phyloP scores from a whole-genome alignment of 1,140 invertebrate species.

The Drosophila jambulina region DNA sequence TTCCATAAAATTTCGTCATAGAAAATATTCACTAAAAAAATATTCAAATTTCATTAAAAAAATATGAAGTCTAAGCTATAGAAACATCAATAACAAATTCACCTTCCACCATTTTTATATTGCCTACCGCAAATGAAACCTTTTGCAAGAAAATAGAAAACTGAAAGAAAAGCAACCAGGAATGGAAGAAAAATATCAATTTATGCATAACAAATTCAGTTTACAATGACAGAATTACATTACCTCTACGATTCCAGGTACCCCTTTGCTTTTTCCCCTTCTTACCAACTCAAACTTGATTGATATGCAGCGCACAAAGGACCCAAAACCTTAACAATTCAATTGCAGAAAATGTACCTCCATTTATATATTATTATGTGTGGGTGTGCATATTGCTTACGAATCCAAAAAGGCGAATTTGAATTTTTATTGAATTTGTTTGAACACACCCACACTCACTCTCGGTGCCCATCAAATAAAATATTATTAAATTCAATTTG shows the following conservation, averaged over 20 bases:
- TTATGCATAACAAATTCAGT: constrained; percentile 26
- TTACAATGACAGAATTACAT: constrained; percentile 25
- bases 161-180: neutral
- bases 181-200: constrained; percentile 3
- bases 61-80: neutral
- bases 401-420: constrained; percentile 39
- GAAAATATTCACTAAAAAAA: neutral
- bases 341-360: constrained; percentile 53
- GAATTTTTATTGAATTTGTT: constrained; percentile 59
- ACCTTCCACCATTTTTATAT: neutral
- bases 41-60: neutral
- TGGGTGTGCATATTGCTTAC: constrained; percentile 25
- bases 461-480: constrained; percentile 31
- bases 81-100: neutral
- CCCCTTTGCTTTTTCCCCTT: neutral
- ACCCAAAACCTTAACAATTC: constrained; percentile 38
- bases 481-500: constrained; percentile 61
- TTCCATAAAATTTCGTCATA: neutral
- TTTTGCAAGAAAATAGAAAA: constrained; percentile 1
- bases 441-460: constrained; percentile 7
- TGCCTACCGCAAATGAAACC: neutral
- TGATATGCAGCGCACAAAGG: constrained; percentile 54
- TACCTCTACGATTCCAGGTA: constrained; percentile 15
- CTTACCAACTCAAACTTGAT: constrained; percentile 22
- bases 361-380: constrained; percentile 7